Conservation (phyloP, 2,888 invertebrate species). For the Acrocera orbiculus region DNA sequence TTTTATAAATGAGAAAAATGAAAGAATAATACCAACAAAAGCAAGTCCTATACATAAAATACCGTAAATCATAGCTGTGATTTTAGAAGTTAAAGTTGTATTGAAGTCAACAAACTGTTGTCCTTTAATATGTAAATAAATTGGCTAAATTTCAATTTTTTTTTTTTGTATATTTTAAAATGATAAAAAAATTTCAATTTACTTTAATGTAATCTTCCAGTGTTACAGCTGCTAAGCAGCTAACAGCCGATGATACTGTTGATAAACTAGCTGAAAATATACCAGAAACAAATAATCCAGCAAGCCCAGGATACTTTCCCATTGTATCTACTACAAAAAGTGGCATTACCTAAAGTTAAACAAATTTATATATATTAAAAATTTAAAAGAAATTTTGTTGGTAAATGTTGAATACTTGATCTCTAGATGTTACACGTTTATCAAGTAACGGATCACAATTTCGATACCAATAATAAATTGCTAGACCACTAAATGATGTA, state of each 20-base stretch:
- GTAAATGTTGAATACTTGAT: conserved; percentile 36
- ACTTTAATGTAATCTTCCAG: conserved; percentile 67
- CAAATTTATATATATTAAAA: conserved; percentile 3
- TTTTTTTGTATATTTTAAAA: background rate
- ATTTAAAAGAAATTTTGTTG: background rate
- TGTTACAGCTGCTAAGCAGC: conserved; percentile 78
- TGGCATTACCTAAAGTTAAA: conserved; percentile 42
- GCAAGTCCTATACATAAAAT: conserved; percentile 61
- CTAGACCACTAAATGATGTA: conserved; percentile 61
- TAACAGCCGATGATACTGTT: conserved; percentile 79
- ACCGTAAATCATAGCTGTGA: conserved; percentile 56
- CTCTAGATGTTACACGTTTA: conserved; percentile 43
- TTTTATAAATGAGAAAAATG: conserved; percentile 41
- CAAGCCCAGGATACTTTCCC: conserved; percentile 54
- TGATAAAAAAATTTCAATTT: conserved; percentile 5
- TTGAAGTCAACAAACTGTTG: conserved; percentile 26
- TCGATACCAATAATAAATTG: conserved; percentile 67
- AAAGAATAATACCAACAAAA: conserved; percentile 61
- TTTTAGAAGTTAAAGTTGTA: conserved; percentile 41
- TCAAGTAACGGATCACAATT: conserved; percentile 61
- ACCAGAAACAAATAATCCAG: conserved; percentile 79
- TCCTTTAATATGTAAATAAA: conserved; percentile 24
- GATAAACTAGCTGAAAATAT: conserved; percentile 84
- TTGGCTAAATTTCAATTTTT: conserved; percentile 22
- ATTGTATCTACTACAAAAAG: conserved; percentile 60